These are phyloP conservation scores for Palloptera scutellata DNA, from an alignment of 2,888 invertebrate species.

Conservation along the genomic window DNA sequence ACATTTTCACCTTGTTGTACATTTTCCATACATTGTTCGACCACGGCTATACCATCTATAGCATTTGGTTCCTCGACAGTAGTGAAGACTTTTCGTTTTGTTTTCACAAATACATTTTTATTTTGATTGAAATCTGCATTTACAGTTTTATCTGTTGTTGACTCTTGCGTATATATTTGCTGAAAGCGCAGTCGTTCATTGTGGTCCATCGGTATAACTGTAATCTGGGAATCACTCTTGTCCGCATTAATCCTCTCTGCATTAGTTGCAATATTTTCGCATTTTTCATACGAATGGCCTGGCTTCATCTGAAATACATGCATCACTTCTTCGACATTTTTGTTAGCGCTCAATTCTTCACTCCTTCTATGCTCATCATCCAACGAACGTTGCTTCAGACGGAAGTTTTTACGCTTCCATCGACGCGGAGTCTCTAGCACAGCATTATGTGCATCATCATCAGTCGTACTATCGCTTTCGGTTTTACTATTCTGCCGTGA, in stretches of 20 bases:
- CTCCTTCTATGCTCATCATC: slow-evolving; percentile 56
- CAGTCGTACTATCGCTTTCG: slow-evolving; percentile 63
- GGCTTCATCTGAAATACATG: slow-evolving; percentile 62
- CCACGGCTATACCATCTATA: slow-evolving; percentile 50
- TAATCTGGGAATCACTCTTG: slow-evolving; percentile 13
- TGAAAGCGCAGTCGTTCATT: slow-evolving; percentile 18
- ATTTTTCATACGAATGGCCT: slow-evolving; percentile 56
- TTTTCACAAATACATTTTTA: slow-evolving; percentile 79
- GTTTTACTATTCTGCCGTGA: slow-evolving; percentile 64
- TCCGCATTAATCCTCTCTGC: slow-evolving; percentile 21
- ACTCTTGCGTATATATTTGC: background rate
- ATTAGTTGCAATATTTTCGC: slow-evolving; percentile 29
- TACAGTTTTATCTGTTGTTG: slow-evolving; percentile 32
- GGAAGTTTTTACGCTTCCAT: slow-evolving; percentile 62
- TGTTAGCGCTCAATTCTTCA: slow-evolving; percentile 32
- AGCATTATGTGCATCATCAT: slow-evolving; percentile 56
- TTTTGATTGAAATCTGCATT: slow-evolving; percentile 44
- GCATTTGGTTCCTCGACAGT: slow-evolving; percentile 67
- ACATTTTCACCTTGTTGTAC: slow-evolving; percentile 9
- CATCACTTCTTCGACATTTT: slow-evolving; percentile 51
- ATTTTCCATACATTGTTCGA: slow-evolving; percentile 51
- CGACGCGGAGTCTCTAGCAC: slow-evolving; percentile 61
- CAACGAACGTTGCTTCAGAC: slow-evolving; percentile 58
- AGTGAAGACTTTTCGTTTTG: slow-evolving; percentile 81
- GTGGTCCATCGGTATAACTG: slow-evolving; percentile 17